Evolutionary conservation across 2,113 vertebrate genomes (phyloP), one percentile per base, ranked within the genome.

Genomic region (Prunella fulvescens): DNA sequence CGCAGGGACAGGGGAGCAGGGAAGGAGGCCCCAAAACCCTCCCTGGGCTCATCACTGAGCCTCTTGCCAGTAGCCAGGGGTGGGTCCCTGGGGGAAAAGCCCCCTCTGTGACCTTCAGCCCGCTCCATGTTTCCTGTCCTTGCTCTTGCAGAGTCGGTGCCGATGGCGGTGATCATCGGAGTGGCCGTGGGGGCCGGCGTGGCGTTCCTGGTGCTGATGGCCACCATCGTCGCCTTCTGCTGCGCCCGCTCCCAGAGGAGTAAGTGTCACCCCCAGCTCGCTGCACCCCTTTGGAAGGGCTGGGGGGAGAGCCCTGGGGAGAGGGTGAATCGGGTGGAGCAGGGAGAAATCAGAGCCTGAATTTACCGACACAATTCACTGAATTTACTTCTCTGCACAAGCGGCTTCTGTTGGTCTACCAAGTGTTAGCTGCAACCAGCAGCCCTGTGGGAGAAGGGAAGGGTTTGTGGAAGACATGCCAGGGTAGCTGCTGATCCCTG

Each of bases 191-290:
- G 99, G 91, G 99, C 99, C 1, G 99, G 99, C 1, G 99, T 99
- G 94, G 99, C 99, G 11, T 98, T 99, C 97, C 98, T 99, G 71
- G 99, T 99, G 93, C 97, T 99, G 94, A 98, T 99, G 98, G 99
- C 99, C 96, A 99, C 99, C 97, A 99, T 99, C 37, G 99, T 99
- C 56, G 99, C 99, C 20, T 99, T 99, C 98, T 99, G 99, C 97
- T 99, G 99, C 29, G 99, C 99, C 50, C 99, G 99, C 45, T 99
- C 99, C 54, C 99, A 99, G 97, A 99, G 99, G 98, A 99, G 99
- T 99, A 99, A 89, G 99, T 98, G 77, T 80, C 74, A 15, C 37
- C 25, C 62, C 3, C 1, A 3, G 7, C 47, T 9, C 2, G 0
- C 56, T 3, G 42, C 26, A 2, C 4, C 62, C n/a, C 4, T 10